These are phyloP conservation scores for Brachyalestes nurse DNA, from an alignment of 2,797 vertebrate species.

Conservation along the genomic window DNA sequence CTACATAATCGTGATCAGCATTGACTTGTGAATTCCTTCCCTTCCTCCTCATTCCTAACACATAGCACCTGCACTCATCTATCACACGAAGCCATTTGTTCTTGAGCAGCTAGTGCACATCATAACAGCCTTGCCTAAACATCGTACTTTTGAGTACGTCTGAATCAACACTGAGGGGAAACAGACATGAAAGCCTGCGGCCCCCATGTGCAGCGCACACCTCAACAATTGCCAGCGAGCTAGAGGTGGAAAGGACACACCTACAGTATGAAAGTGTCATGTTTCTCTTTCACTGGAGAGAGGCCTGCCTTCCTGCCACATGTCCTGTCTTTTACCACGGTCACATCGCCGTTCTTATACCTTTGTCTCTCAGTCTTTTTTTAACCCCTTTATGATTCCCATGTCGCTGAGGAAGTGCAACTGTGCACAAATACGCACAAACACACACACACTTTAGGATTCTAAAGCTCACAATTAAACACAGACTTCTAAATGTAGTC, in stretches of 20 bases:
- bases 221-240: constrained; percentile 36
- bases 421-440: constrained; percentile 33
- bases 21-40: neutral
- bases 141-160: neutral
- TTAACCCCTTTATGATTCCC: constrained; percentile 27
- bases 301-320: constrained; percentile 46
- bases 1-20: neutral
- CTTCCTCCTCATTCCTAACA: neutral
- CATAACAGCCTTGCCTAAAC: constrained; percentile 3
- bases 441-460: constrained; percentile 27
- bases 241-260: constrained; percentile 40
- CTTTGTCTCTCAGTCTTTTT: neutral
- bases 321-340: constrained; percentile 36
- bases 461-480: constrained; percentile 12
- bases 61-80: neutral
- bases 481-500: neutral
- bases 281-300: constrained; percentile 50
- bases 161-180: constrained; percentile 1
- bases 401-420: neutral
- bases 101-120: neutral
- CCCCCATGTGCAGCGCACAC: constrained; percentile 17
- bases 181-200: constrained; percentile 23
- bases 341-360: constrained; percentile 56
- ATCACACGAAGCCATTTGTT: neutral
- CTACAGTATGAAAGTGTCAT: constrained; percentile 46